A percentile compares a stretch with the other conserved stretches of the same genome.
These are phyloP conservation scores for Epinephelus coioides DNA, from an alignment of 2,797 vertebrate species.

Conservation along the genomic window DNA sequence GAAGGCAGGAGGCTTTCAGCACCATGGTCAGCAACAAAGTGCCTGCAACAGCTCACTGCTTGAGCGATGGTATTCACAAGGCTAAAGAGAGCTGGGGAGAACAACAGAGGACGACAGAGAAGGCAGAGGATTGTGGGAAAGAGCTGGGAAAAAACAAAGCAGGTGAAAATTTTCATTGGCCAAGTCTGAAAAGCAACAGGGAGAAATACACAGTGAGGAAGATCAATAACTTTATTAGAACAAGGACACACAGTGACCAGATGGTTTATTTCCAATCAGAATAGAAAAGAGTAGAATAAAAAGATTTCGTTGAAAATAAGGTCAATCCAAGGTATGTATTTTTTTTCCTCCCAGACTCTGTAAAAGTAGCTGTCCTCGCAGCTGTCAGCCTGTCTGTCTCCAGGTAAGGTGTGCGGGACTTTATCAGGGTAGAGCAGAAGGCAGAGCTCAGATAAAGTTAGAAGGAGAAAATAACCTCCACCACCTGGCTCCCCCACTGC, in stretches of 20 bases:
- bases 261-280: slow-evolving; percentile 26
- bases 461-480: slow-evolving; percentile 82
- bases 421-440: slow-evolving; percentile 83
- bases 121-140: slow-evolving; percentile 47
- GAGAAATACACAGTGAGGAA: slow-evolving; percentile 6
- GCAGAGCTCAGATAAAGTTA: slow-evolving; percentile 83
- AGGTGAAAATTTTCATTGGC: slow-evolving; percentile 41
- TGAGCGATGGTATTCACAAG: slow-evolving; percentile 88
- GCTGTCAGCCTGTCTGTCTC: slow-evolving; percentile 77
- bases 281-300: slow-evolving; percentile 32
- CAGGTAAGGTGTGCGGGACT: slow-evolving; percentile 72
- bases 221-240: slow-evolving; percentile 52
- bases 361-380: slow-evolving; percentile 72
- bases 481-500: slow-evolving; percentile 76
- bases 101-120: slow-evolving; percentile 66
- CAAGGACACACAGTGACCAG: slow-evolving; percentile 35
- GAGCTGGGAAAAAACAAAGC: slow-evolving; percentile 30
- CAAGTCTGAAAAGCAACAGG: slow-evolving; percentile 41
- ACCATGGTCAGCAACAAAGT: slow-evolving; percentile 90
- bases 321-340: slow-evolving; percentile 57
- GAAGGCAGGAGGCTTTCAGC: slow-evolving; percentile 89
- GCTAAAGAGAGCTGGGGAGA: slow-evolving; percentile 75
- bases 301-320: slow-evolving; percentile 54
- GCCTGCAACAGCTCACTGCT: slow-evolving; percentile 88
- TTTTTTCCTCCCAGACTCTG: slow-evolving; percentile 50